Conservation (phyloP, 92 coral and sea anemone genomes). For the Porites lobata region DNA sequence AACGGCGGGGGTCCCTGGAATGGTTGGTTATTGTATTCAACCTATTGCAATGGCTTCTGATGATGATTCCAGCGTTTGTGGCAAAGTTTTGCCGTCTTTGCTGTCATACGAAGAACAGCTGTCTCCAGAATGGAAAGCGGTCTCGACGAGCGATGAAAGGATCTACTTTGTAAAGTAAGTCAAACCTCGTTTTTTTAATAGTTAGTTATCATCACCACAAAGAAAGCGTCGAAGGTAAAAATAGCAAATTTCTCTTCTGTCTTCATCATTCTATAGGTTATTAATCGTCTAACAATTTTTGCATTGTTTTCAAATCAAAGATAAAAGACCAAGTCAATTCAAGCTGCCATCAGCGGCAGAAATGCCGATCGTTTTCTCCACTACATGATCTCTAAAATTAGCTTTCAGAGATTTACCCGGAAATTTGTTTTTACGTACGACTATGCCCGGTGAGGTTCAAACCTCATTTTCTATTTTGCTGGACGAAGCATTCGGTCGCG, state of each 20-base stretch:
- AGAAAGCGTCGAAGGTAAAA: neutral
- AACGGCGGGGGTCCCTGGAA: neutral
- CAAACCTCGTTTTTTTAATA: neutral
- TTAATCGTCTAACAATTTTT: too few relatives aligned
- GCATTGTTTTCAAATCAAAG: too few relatives aligned
- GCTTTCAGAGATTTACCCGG: constrained; percentile 7
- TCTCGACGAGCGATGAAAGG: constrained; percentile 60
- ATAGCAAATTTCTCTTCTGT: neutral
- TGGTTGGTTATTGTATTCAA: neutral
- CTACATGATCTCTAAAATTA: neutral
- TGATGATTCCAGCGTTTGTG: constrained; percentile 7
- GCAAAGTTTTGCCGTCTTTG: constrained; percentile 5
- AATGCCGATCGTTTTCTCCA: neutral
- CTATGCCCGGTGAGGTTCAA: neutral
- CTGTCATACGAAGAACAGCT: constrained; percentile 19
- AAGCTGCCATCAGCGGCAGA: neutral
- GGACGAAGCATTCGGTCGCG: neutral
- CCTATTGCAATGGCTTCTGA: constrained; percentile 28
- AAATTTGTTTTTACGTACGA: neutral
- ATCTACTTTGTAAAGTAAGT: constrained; percentile 78
- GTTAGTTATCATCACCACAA: too few relatives aligned
- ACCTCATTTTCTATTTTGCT: neutral
- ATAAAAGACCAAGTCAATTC: too few relatives aligned
- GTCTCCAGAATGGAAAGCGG: constrained; percentile 67
- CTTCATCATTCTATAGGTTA: neutral